phyloP scores from a whole-genome alignment of 2,797 vertebrate species.

The Gorsachius magnificus region DNA sequence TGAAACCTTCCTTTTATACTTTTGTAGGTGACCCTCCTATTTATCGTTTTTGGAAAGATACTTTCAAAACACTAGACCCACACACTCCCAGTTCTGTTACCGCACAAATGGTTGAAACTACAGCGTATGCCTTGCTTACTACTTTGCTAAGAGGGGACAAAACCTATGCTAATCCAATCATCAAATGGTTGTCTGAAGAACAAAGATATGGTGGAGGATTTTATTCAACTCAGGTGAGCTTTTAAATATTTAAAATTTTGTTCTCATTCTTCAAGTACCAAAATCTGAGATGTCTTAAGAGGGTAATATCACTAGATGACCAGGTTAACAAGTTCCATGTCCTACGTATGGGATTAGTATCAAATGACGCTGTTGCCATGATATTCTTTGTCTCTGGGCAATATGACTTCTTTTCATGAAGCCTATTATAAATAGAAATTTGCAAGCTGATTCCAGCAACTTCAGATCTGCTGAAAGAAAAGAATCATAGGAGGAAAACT shows the following conservation, averaged over 20 bases:
- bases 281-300: background rate
- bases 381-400: background rate
- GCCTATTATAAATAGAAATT: background rate
- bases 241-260: background rate
- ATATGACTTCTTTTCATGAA: background rate
- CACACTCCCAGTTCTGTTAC: constrained; percentile 72
- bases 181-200: constrained; percentile 89
- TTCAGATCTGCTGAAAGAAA: background rate
- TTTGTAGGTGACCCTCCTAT: constrained; percentile 76
- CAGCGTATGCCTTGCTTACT: constrained; percentile 85
- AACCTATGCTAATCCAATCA: constrained; percentile 81
- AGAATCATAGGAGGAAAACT: background rate
- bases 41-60: constrained; percentile 87
- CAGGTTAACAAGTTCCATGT: background rate
- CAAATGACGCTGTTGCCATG: background rate
- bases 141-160: constrained; percentile 77
- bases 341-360: background rate
- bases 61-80: constrained; percentile 35
- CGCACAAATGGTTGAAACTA: constrained; percentile 86
- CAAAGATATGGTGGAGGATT: constrained; percentile 88
- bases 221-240: constrained; percentile 85
- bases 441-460: background rate
- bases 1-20: background rate
- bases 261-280: background rate
- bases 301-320: background rate